Evolutionary conservation across 2,797 vertebrate species (phyloP).

Genomic region (Champsocephalus esox): DNA sequence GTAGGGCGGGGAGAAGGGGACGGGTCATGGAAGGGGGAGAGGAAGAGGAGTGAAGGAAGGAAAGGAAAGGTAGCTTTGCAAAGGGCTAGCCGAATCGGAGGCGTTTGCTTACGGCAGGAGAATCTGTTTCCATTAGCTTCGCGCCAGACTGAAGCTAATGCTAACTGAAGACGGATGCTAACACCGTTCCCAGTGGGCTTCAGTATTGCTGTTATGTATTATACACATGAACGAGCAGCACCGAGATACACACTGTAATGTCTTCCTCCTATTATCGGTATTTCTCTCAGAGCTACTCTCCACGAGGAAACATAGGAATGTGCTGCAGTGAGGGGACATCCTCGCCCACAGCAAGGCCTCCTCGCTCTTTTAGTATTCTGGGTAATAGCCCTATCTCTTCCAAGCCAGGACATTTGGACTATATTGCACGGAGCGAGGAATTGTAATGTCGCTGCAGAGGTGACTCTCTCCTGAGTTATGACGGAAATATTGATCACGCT

Average conservation of each 20-base stretch:
- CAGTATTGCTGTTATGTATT: constrained; percentile 36
- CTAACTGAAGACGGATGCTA: constrained; percentile 55
- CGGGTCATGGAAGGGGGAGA: constrained; percentile 9
- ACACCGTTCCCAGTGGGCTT: constrained; percentile 46
- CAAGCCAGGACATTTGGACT: constrained; percentile 51
- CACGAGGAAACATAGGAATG: constrained; percentile 22
- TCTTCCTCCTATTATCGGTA: not conserved
- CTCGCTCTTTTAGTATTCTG: constrained; percentile 59
- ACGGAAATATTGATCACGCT: constrained; percentile 76
- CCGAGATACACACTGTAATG: constrained; percentile 25
- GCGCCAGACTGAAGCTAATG: constrained; percentile 14
- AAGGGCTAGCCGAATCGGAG: constrained; percentile 41
- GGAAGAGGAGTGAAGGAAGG: constrained; percentile 8
- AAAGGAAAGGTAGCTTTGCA: constrained; percentile 28
- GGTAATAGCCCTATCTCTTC: constrained; percentile 49
- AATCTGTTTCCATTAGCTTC: constrained; percentile 41
- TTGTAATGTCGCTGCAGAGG: constrained; percentile 72
- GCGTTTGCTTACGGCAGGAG: constrained; percentile 50
- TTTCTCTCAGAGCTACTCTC: constrained; percentile 18
- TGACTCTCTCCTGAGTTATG: constrained; percentile 75
- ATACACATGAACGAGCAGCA: constrained; percentile 56
- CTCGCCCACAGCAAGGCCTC: constrained; percentile 50
- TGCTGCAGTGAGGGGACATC: constrained; percentile 26
- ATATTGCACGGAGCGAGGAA: constrained; percentile 54
- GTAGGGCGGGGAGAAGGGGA: not conserved